phyloP scores from a whole-genome alignment of 2,888 invertebrate species.

The Theodoxus fluviatilis region DNA sequence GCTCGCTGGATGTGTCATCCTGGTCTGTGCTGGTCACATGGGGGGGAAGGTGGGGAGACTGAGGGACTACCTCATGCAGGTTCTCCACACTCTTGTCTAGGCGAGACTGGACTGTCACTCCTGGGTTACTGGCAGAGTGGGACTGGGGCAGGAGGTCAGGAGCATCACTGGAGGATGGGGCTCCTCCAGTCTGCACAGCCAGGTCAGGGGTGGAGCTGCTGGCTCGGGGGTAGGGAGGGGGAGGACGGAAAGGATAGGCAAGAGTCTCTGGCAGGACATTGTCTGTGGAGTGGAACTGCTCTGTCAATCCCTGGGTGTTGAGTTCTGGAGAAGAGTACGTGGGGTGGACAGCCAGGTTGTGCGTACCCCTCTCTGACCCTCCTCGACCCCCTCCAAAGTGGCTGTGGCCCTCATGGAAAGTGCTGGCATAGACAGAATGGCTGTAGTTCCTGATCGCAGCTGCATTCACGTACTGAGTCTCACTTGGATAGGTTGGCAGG shows the following conservation, averaged over 20 bases:
- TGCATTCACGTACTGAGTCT: conserved; percentile 48
- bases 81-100: conserved; percentile 49
- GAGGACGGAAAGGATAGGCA: conserved; percentile 76
- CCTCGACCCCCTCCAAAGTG: conserved; percentile 34
- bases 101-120: conserved; percentile 39
- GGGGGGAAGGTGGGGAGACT: conserved; percentile 20
- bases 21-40: no score
- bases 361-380: conserved; percentile 27
- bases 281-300: conserved; percentile 44
- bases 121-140: conserved; percentile 36
- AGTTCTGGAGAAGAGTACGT: conserved; percentile 65
- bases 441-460: conserved; percentile 45
- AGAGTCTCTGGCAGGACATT: conserved; percentile 64
- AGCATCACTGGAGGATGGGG: conserved; percentile 42
- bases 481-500: conserved; percentile 34
- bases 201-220: conserved; percentile 86
- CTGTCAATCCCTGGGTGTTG: conserved; percentile 50
- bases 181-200: conserved; percentile 67
- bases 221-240: conserved; percentile 79
- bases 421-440: conserved; percentile 48
- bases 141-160: conserved; percentile 71
- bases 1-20: conserved; percentile 55
- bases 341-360: conserved; percentile 58
- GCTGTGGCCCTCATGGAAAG: conserved; percentile 42
- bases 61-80: conserved; percentile 16